A percentile compares a stretch with the other conserved stretches of the same genome.
These are phyloP conservation scores for Pegea sp. DNA, from an alignment of 23 tunicate species.

Conservation along the genomic window DNA sequence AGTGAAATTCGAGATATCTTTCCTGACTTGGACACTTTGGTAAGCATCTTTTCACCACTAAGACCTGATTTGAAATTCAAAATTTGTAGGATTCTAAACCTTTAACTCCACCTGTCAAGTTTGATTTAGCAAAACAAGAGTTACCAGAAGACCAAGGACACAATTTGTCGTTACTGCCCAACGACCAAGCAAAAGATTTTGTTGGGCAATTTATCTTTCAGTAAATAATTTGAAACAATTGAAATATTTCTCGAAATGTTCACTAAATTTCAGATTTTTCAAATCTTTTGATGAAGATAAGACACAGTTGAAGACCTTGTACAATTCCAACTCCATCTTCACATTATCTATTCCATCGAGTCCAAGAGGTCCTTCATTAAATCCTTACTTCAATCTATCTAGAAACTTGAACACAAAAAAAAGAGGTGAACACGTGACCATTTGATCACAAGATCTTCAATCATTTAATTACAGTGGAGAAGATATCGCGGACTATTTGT, in stretches of 20 bases:
- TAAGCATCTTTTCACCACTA: constrained; percentile 10
- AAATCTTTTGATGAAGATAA: constrained; percentile 24
- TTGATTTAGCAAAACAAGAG: constrained; percentile 23
- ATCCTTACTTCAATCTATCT: constrained; percentile 7
- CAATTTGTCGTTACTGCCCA: too few relatives aligned
- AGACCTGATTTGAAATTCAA: too few relatives aligned
- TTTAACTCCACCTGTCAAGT: constrained; percentile 47
- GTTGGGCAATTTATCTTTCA: too few relatives aligned
- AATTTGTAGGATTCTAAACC: constrained; percentile 32
- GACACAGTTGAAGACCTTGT: constrained; percentile 13
- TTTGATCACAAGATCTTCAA: too few relatives aligned
- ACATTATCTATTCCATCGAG: constrained; percentile 26
- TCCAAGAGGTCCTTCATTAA: constrained; percentile 49
- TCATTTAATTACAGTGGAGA: too few relatives aligned
- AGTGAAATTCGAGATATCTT: constrained; percentile 26
- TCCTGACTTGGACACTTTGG: constrained; percentile 25
- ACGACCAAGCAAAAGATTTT: too few relatives aligned
- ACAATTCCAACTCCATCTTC: constrained; percentile 15
- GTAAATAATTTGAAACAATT: too few relatives aligned
- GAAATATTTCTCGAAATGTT: too few relatives aligned
- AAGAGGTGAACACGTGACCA: too few relatives aligned
- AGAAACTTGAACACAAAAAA: constrained; percentile 27
- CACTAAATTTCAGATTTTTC: constrained; percentile 22
- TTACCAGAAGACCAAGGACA: constrained; percentile 10
- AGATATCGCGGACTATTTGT: too few relatives aligned